Evolutionary conservation across 1,140 invertebrate genomes (phyloP).

Genomic region (Ladona fulva): DNA sequence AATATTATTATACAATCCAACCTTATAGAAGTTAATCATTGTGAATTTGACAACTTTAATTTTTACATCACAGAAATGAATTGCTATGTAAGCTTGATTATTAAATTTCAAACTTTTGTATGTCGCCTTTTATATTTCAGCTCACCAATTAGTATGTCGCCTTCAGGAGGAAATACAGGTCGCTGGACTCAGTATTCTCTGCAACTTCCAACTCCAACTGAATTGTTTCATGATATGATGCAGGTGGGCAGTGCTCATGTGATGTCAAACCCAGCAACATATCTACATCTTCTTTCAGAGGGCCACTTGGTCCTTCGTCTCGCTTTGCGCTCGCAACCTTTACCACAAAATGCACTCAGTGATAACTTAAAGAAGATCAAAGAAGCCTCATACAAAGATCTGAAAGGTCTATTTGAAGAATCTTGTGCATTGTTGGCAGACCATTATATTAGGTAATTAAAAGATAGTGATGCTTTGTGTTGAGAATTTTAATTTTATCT

Average conservation of each 20-base stretch:
- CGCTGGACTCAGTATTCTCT: constrained; percentile 58
- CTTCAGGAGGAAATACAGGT: neutral
- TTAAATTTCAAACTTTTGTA: constrained; percentile 15
- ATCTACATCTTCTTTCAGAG: constrained; percentile 55
- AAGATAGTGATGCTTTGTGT: neutral
- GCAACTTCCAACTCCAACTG: constrained; percentile 47
- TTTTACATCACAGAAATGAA: too few relatives aligned
- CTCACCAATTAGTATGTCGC: neutral
- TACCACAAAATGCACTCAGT: constrained; percentile 30
- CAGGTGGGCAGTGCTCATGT: constrained; percentile 54
- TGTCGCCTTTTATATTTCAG: neutral
- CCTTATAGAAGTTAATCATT: too few relatives aligned
- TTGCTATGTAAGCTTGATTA: too few relatives aligned
- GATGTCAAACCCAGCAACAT: constrained; percentile 48
- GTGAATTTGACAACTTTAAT: too few relatives aligned
- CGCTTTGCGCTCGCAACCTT: constrained; percentile 24
- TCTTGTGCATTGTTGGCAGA: constrained; percentile 54
- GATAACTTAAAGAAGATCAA: constrained; percentile 27
- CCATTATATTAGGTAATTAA: constrained; percentile 49
- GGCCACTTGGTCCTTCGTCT: constrained; percentile 49
- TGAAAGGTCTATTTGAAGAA: constrained; percentile 45
- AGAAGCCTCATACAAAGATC: constrained; percentile 29
- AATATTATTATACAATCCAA: too few relatives aligned
- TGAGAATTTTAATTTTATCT: too few relatives aligned
- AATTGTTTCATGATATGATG: constrained; percentile 54